phyloP scores from a whole-genome alignment of 2,888 invertebrate species.

The Criorhina ranunculi region DNA sequence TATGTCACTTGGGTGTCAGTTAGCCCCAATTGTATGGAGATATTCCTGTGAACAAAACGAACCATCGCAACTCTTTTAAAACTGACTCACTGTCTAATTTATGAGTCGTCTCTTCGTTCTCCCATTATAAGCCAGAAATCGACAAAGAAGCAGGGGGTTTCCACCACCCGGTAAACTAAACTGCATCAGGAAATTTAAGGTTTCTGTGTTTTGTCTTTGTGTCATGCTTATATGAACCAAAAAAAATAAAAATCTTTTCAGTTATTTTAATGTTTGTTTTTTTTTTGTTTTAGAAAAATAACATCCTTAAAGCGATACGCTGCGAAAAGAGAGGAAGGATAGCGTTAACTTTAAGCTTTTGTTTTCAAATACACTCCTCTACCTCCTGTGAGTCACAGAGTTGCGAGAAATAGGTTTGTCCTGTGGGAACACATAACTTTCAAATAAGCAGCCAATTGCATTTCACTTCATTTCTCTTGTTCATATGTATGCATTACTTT shows the following conservation, averaged over 20 bases:
- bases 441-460: constrained; percentile 44
- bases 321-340: constrained; percentile 20
- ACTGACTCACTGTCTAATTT: constrained; percentile 68
- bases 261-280: too few relatives aligned
- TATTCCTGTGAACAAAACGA: constrained; percentile 14
- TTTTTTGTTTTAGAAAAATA: constrained; percentile 6
- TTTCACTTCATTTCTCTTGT: constrained; percentile 29
- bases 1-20: constrained; percentile 51
- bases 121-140: constrained; percentile 13
- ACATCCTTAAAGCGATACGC: constrained; percentile 35
- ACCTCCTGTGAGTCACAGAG: constrained; percentile 68
- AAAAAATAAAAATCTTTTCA: constrained; percentile 11
- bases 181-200: constrained; percentile 51
- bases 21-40: constrained; percentile 5
- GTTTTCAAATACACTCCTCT: too few relatives aligned
- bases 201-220: not conserved
- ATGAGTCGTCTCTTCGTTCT: constrained; percentile 37
- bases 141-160: not conserved
- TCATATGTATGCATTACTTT: not conserved
- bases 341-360: constrained; percentile 62
- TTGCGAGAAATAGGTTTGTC: constrained; percentile 27
- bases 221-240: not conserved
- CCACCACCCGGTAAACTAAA: constrained; percentile 29
- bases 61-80: constrained; percentile 44
- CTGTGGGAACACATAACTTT: constrained; percentile 28